Conservation (phyloP, 2,113 vertebrate species). For the Ceyx cyanopectus region DNA sequence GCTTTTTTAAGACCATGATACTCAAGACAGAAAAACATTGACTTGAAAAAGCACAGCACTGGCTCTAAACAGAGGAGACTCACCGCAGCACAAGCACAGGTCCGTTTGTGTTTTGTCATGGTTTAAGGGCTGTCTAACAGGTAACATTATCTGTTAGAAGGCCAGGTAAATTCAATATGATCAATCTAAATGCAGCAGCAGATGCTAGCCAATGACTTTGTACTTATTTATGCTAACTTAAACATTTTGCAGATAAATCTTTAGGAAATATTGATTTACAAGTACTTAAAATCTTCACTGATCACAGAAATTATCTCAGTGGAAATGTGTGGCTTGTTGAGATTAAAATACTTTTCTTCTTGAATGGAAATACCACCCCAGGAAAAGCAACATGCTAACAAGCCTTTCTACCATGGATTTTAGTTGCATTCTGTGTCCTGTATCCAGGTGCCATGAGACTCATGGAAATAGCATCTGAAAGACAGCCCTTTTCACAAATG, state of each 20-base stretch:
- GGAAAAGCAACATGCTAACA: neutral
- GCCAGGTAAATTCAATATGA: neutral
- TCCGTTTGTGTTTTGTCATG: neutral
- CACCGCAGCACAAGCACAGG: neutral
- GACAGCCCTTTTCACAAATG: accelerated
- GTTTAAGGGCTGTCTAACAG: neutral
- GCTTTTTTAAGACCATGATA: neutral
- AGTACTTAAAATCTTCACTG: neutral
- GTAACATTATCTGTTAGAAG: neutral
- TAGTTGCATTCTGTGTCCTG: neutral
- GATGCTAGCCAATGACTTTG: neutral
- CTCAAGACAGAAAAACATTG: neutral
- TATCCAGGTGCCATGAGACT: neutral
- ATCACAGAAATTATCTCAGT: neutral
- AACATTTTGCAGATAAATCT: neutral
- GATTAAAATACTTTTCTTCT: neutral
- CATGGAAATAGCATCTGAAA: neutral
- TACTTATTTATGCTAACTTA: neutral
- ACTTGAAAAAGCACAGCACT: neutral
- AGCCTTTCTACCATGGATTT: neutral
- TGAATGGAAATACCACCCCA: neutral
- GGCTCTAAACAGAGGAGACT: neutral
- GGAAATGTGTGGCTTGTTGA: neutral
- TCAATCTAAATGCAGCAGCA: neutral
- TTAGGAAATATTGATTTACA: neutral